Evolutionary conservation across 1,140 invertebrate species (phyloP), one percentile per base, ranked within the genome.

Genomic region (Caenorhabditis brenneri): DNA sequence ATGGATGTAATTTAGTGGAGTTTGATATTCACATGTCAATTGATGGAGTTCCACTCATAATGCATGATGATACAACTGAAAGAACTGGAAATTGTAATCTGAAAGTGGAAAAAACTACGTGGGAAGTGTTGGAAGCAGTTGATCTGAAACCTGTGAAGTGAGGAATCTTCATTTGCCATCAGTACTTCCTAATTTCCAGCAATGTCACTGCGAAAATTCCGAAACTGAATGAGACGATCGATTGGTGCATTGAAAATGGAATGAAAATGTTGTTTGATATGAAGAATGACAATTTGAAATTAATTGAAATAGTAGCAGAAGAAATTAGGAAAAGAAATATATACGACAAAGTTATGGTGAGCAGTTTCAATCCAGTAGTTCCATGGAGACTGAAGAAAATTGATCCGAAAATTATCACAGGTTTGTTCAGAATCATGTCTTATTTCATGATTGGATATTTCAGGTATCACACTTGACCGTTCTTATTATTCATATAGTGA

Each of bases 351-450:
- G 82, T 79, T 2, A 55, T 83, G 39, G 82, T 83, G 7, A 74
- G 58, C 82, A 83, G 82, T 51, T 83, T 83, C 69, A 80, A 83
- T 58, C 82, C 82, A 39, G 7, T 79, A 4, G 82, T 83, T 29
- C 82, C 82, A 9, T 83, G 65, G 39, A 39, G 22, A 24, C 19
- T 83, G 4, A 83, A 83, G 74, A 74, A 51, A 48, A 58, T 49
- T 36, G 82, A 83, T 24, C 42, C 24, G 22, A 46, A 49, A 24
- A 83, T 83, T 48, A 65, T 83, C 29, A 83, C 82, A 24, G 82
- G 82, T 83, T 60, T n/a, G 27, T 10, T 10, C 10, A 80, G 1
- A 42, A n/a, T n/a, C n/a, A n/a, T n/a, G n/a, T n/a, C n/a, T n/a
- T n/a, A n/a, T n/a, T n/a, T n/a, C n/a, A n/a, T n/a, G n/a, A n/a